Conservation (phyloP, 1,140 invertebrate genomes). For the Drosophila aff. region DNA sequence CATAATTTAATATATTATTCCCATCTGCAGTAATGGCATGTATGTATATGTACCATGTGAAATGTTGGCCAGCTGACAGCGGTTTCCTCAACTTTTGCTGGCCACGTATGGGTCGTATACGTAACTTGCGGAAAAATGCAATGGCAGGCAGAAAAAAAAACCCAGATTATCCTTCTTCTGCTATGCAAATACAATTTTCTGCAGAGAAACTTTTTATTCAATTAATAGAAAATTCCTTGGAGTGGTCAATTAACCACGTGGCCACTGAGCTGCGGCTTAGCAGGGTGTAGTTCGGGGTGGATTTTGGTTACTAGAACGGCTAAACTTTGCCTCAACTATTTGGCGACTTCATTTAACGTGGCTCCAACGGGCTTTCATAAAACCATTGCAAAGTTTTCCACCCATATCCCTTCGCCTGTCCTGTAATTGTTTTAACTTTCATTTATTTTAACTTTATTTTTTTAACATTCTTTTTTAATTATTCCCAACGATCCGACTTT, state of each 20-base stretch:
- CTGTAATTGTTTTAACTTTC: conserved; percentile 78
- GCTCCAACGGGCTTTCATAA: conserved; percentile 40
- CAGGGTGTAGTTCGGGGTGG: too few relatives aligned
- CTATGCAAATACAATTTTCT: conserved; percentile 58
- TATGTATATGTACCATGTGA: conserved; percentile 8
- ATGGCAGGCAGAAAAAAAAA: neutral
- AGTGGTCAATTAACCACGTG: conserved; percentile 74
- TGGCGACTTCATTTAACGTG: conserved; percentile 70
- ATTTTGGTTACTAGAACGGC: conserved; percentile 1
- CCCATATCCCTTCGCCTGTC: conserved; percentile 48
- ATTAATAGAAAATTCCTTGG: conserved; percentile 62
- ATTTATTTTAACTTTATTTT: conserved; percentile 68
- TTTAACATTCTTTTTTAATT: conserved; percentile 48
- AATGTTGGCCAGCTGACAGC: conserved; percentile 5
- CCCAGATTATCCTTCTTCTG: neutral
- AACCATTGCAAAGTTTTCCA: conserved; percentile 49
- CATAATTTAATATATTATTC: conserved; percentile 3
- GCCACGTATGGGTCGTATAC: conserved; percentile 8
- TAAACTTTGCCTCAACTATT: conserved; percentile 46
- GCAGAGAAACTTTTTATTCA: conserved; percentile 60
- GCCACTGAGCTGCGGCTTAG: conserved; percentile 23
- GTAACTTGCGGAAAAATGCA: conserved; percentile 8
- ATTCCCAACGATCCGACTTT: conserved; percentile 45
- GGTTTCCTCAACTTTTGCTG: conserved; percentile 11
- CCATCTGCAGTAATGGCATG: conserved; percentile 10